Evolutionary conservation across 2,113 vertebrate genomes (phyloP).

Genomic region (Peucedramus taeniatus): DNA sequence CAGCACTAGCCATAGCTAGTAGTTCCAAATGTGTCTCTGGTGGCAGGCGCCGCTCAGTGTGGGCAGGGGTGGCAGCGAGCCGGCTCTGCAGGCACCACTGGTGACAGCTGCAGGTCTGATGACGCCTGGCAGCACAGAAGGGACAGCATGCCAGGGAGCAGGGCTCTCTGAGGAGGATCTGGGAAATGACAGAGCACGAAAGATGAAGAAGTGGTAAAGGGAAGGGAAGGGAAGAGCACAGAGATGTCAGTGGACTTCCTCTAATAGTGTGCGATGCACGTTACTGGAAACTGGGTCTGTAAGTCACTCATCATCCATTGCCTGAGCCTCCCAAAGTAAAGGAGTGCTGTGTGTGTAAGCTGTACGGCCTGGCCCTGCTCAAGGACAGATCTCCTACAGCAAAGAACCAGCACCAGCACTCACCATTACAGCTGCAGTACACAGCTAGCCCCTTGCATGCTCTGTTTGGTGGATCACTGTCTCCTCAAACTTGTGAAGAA

Average conservation of each 20-base stretch:
- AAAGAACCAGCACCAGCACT: neutral
- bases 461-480: neutral
- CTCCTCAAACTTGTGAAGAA: neutral
- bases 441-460: neutral
- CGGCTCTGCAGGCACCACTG: neutral
- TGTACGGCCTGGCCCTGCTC: neutral
- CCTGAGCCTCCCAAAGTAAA: neutral
- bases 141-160: neutral
- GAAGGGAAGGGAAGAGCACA: neutral
- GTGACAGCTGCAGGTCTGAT: neutral
- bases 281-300: constrained; percentile 26
- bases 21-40: neutral
- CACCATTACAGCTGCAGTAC: neutral
- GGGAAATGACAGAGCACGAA: neutral
- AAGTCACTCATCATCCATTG: constrained; percentile 4
- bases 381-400: neutral
- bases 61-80: neutral
- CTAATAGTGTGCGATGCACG: constrained; percentile 1
- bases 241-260: constrained; percentile 27
- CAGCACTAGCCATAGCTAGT: neutral
- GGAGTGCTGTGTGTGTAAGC: neutral
- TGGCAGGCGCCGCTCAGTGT: neutral
- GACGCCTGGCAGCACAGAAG: neutral
- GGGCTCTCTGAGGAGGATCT: neutral
- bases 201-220: neutral